phyloP scores from a whole-genome alignment of 2,113 vertebrate genomes.

The Astur gentilis region DNA sequence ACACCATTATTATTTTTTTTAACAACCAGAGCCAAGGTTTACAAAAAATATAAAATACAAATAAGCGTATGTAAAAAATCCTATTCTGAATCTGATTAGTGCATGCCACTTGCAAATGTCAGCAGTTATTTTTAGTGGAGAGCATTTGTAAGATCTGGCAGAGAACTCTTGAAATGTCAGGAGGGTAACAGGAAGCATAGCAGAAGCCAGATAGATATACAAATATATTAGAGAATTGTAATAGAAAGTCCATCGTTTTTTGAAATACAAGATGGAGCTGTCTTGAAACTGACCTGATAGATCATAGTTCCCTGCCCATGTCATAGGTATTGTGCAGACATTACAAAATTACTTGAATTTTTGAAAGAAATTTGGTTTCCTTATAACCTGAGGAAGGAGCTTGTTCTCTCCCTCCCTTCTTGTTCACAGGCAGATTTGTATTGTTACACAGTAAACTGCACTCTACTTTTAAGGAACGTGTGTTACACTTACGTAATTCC shows the following conservation, averaged over 20 bases:
- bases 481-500: background rate
- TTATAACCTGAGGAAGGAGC: background rate
- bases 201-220: background rate
- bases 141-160: conserved; percentile 40
- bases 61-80: background rate
- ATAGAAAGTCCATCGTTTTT: background rate
- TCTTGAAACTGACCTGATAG: background rate
- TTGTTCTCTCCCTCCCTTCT: background rate
- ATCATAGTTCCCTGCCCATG: background rate
- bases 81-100: conserved; percentile 25
- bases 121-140: conserved; percentile 47
- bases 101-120: conserved; percentile 28
- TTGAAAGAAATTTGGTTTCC: background rate
- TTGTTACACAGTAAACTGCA: background rate
- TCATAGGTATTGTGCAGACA: background rate
- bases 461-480: background rate
- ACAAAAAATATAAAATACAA: background rate
- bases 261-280: background rate
- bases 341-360: background rate
- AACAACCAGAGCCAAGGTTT: background rate
- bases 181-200: conserved; percentile 19
- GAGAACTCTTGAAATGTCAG: conserved; percentile 38
- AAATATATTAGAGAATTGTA: background rate
- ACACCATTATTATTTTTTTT: background rate
- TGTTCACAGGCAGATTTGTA: background rate